phyloP scores from a whole-genome alignment of 2,113 vertebrate genomes.

The Delphinapterus leucas region DNA sequence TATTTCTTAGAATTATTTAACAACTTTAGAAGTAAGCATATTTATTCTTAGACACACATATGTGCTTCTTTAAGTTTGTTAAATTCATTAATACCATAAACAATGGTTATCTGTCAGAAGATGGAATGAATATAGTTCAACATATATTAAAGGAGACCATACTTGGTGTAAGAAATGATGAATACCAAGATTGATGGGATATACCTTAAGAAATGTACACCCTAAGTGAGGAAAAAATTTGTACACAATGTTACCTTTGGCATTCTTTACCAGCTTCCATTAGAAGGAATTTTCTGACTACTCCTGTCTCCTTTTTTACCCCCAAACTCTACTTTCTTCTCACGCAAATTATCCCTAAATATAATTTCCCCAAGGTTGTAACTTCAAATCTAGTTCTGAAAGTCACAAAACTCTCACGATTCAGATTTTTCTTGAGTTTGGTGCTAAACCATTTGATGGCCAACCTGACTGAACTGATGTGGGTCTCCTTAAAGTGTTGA shows the following conservation, averaged over 20 bases:
- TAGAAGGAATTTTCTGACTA: background rate
- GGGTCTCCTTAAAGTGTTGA: background rate
- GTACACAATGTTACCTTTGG: background rate
- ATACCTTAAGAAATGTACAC: background rate
- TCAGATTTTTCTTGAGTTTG: background rate
- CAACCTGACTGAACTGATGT: background rate
- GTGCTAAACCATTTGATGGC: background rate
- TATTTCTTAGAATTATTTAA: background rate
- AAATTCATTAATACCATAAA: background rate
- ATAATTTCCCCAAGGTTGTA: background rate
- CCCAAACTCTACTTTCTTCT: background rate
- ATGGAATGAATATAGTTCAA: background rate
- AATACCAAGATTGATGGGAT: background rate
- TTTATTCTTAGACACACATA: background rate
- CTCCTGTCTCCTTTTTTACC: no score
- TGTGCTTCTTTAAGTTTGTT: background rate
- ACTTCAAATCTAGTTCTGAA: background rate
- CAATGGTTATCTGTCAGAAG: background rate
- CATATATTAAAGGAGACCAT: background rate
- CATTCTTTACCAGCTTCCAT: background rate
- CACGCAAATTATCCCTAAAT: background rate
- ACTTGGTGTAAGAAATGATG: background rate
- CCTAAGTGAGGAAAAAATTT: background rate
- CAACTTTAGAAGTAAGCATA: background rate
- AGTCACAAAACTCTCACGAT: background rate